Base-by-base conservation (phyloP, 1,140 invertebrate genomes). In the Pomacea maculata region DNA sequence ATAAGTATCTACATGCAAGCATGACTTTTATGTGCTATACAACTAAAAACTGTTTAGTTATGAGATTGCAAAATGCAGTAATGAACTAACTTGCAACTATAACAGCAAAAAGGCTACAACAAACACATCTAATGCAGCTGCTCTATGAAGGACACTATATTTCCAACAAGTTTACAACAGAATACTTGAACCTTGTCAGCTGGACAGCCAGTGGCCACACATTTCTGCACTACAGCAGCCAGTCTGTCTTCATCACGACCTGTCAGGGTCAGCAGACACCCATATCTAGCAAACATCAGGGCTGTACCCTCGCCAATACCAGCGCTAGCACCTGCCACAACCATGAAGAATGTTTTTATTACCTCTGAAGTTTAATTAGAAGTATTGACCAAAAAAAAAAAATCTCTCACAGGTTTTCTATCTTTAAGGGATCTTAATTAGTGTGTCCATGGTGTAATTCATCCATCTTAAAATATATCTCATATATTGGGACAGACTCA, bases 281-380 rank as follows among this genome's bases (percentile, higher is more conserved):
- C 83, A 17, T 81, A 57, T 54, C 77, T 80, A 11, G 86, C 85
- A 80, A 87, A 84, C 57, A 84, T 80, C 15, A 87, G 34, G 68
- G 85, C 85, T 7, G 83, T 80, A 21, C 83, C 83, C 67, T 84
- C 75, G 8, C 85, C 83, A 63, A 86, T 85, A 55, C 85, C 83
- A 55, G 83, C 72, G 75, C 84, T 87, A 0, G 83, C 81, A 29
- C 86, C 85, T 87, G 67, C 19, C 34, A 45, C 34, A 45, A 2
- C 34, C 2, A 45, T 45, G 2, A 45, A 45, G 25, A 25, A 25
- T 25, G 34, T 29, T 45, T 45, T 45, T 45, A 4, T 45, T 5
- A 19, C 5, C 12, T 29, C 17, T 14, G 68, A 45, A 71, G 25
- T 14, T 71, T 6, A n/a, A 29, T 19, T 71, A 19, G 68, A 21